phyloP scores from a whole-genome alignment of 2,797 vertebrate genomes.

The Octomys mimax region DNA sequence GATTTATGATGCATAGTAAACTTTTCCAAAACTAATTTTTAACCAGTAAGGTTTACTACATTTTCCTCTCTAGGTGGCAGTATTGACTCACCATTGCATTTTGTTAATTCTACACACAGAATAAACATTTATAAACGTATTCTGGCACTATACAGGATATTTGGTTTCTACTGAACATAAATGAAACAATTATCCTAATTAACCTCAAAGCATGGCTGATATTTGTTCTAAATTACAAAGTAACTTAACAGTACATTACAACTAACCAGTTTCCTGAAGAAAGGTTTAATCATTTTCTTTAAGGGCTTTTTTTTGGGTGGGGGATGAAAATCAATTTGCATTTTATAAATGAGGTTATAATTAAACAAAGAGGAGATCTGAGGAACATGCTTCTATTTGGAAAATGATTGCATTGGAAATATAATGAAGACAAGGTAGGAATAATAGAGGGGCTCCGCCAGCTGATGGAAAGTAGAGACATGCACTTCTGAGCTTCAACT shows the following conservation, averaged over 20 bases:
- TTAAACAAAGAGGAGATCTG: slow-evolving; percentile 40
- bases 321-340: slow-evolving; percentile 43
- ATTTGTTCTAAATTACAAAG: slow-evolving; percentile 57
- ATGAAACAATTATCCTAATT: slow-evolving; percentile 73
- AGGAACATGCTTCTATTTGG: slow-evolving; percentile 16
- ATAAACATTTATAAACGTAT: slow-evolving; percentile 6
- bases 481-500: slow-evolving; percentile 24
- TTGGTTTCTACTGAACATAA: slow-evolving; percentile 68
- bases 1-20: neutral
- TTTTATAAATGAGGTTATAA: slow-evolving; percentile 66
- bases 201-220: slow-evolving; percentile 61
- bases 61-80: slow-evolving; percentile 83
- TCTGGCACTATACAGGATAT: slow-evolving; percentile 3
- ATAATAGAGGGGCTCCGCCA: neutral
- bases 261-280: slow-evolving; percentile 48
- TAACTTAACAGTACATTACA: slow-evolving; percentile 59
- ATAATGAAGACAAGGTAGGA: slow-evolving; percentile 19
- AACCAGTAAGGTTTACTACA: neutral
- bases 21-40: slow-evolving; percentile 41
- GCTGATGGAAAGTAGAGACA: slow-evolving; percentile 16
- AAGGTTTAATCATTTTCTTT: slow-evolving; percentile 64
- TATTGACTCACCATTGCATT: slow-evolving; percentile 66
- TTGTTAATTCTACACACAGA: neutral
- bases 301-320: neutral
- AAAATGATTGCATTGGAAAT: slow-evolving; percentile 46